Evolutionary conservation across 2,797 vertebrate species (phyloP).

Genomic region (Spea hammondii): DNA sequence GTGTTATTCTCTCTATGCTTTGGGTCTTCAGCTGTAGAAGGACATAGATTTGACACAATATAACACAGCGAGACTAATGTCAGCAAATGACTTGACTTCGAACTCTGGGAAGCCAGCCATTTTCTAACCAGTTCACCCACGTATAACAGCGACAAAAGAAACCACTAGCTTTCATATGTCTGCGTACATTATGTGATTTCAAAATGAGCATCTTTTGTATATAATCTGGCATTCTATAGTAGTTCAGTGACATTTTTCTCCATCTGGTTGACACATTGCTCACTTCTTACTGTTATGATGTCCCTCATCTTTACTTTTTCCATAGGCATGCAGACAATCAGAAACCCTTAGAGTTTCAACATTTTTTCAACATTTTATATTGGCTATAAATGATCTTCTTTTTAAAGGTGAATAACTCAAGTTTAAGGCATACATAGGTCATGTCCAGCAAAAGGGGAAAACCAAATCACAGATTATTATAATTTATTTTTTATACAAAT

Average conservation of each 20-base stretch:
- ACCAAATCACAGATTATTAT: too few species aligned
- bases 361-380: too few species aligned
- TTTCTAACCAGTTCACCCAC: constrained; percentile 19
- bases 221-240: not conserved
- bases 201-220: constrained; percentile 7
- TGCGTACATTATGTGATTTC: constrained; percentile 12
- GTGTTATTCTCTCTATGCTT: not conserved
- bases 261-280: not conserved
- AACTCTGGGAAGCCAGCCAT: constrained; percentile 5
- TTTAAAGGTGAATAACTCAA: too few species aligned
- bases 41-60: constrained; percentile 13
- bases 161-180: not conserved
- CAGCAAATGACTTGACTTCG: constrained; percentile 22
- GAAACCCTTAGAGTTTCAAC: too few species aligned
- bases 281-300: not conserved
- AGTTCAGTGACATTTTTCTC: constrained; percentile 9
- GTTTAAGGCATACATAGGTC: too few species aligned
- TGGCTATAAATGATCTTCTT: too few species aligned
- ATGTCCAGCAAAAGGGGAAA: too few species aligned
- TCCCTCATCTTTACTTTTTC: too few species aligned
- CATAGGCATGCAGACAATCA: too few species aligned
- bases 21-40: constrained; percentile 15
- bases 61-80: constrained; percentile 27
- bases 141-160: constrained; percentile 14
- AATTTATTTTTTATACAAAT: too few species aligned